phyloP scores from a whole-genome alignment of 2,797 vertebrate species.

The Novumbra hubbsi region DNA sequence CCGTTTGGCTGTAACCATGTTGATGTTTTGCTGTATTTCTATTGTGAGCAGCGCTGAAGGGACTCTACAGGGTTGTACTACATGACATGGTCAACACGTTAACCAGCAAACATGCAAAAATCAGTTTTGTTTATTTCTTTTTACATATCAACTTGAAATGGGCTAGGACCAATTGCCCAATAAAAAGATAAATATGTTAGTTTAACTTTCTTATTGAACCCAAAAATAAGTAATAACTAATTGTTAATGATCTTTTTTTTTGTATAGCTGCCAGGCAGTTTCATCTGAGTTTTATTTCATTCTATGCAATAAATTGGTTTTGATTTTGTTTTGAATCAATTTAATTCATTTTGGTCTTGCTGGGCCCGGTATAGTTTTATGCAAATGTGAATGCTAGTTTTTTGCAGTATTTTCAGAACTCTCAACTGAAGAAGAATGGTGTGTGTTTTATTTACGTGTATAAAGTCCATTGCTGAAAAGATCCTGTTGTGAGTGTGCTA shows the following conservation, averaged over 20 bases:
- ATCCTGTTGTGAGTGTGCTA: background rate
- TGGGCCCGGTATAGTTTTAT: background rate
- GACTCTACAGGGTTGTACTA: background rate
- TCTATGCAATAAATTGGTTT: constrained; percentile 7
- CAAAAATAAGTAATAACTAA: background rate
- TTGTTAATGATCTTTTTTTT: background rate
- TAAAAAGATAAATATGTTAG: background rate
- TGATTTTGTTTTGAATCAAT: background rate
- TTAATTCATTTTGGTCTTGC: background rate
- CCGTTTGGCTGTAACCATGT: background rate
- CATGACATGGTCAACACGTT: background rate
- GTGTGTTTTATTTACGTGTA: background rate
- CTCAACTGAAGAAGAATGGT: background rate
- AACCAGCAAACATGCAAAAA: background rate
- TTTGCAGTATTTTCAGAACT: background rate
- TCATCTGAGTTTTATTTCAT: background rate
- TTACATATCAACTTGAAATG: background rate
- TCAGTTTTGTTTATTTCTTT: background rate
- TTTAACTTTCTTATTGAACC: background rate
- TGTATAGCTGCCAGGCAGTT: background rate
- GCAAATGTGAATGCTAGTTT: background rate
- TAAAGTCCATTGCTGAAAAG: background rate
- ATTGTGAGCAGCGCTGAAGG: background rate
- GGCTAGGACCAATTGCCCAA: background rate
- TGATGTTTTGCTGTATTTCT: background rate